Evolutionary conservation across 2,797 vertebrate species (phyloP).

Genomic region (Astyanax mexicanus): DNA sequence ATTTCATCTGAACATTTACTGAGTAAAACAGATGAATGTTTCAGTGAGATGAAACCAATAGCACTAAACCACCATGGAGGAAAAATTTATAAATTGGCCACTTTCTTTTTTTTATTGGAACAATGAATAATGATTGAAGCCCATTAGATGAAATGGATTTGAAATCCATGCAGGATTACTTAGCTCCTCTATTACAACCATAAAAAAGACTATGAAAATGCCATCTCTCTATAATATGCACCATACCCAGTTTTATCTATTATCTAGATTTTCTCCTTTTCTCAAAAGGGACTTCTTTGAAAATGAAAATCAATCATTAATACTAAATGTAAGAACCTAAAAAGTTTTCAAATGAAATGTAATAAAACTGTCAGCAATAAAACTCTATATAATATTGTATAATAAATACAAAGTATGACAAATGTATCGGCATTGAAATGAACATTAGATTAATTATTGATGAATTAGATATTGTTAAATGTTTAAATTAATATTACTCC

Average conservation of each 20-base stretch:
- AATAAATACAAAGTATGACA: no score
- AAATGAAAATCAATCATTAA: no score
- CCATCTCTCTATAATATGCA: background rate
- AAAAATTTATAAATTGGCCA: background rate
- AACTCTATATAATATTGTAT: no score
- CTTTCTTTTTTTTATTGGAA: background rate
- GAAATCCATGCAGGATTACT: background rate
- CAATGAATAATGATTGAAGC: background rate
- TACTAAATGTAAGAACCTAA: no score
- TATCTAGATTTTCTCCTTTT: background rate
- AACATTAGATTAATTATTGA: no score
- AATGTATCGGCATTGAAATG: no score
- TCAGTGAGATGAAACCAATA: background rate
- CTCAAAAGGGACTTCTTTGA: background rate
- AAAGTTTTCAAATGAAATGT: no score
- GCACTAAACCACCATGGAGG: background rate
- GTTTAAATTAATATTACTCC: no score
- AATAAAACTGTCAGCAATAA: no score
- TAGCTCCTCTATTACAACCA: background rate
- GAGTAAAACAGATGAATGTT: background rate
- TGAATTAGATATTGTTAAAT: no score
- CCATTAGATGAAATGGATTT: background rate
- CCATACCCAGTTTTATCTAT: background rate
- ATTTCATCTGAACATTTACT: background rate
- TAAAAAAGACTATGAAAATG: background rate